Conservation (phyloP, 2,797 vertebrate species). For the Anas flavirostris region DNA sequence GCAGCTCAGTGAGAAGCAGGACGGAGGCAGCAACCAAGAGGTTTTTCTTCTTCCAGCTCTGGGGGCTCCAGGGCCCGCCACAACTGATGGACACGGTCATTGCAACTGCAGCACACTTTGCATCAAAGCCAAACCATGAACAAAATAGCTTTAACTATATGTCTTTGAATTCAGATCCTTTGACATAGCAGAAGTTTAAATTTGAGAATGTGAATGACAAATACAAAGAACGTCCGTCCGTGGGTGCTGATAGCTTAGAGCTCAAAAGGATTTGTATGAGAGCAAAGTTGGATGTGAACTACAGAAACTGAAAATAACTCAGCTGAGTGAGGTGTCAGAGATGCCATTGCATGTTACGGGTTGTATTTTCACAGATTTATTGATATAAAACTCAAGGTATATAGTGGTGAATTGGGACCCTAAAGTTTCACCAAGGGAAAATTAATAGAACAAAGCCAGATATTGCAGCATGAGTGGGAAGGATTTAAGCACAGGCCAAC, state of each 20-base stretch:
- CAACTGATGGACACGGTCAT: background rate
- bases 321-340: background rate
- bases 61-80: background rate
- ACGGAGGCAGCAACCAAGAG: background rate
- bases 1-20: background rate
- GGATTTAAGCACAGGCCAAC: background rate
- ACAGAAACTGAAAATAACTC: background rate
- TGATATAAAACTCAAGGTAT: background rate
- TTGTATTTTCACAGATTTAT: background rate
- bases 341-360: background rate
- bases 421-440: background rate
- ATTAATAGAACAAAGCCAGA: background rate
- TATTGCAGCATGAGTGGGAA: rapidly evolving
- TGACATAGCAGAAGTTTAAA: background rate
- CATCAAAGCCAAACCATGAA: background rate
- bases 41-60: background rate
- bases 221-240: rapidly evolving
- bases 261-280: background rate
- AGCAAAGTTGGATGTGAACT: background rate
- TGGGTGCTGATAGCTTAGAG: background rate
- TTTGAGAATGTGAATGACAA: background rate
- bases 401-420: background rate
- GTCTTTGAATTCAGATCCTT: background rate
- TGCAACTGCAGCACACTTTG: background rate
- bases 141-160: background rate